phyloP scores from a whole-genome alignment of 2,888 invertebrate species.

The Pseudolycoriella hygida region DNA sequence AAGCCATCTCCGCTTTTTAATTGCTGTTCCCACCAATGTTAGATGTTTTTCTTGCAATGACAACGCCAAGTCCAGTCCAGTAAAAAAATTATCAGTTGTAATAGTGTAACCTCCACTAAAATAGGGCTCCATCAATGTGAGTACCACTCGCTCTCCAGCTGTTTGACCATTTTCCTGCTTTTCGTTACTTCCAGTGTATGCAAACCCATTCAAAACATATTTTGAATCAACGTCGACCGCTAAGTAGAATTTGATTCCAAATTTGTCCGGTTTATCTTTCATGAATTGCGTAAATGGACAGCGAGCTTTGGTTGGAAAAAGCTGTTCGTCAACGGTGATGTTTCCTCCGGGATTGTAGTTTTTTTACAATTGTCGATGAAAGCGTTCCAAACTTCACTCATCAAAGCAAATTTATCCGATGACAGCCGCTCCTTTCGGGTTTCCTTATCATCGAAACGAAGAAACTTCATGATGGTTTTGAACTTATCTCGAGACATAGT shows the following conservation, averaged over 20 bases:
- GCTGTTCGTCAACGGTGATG: conserved; percentile 14
- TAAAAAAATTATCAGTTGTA: conserved; percentile 12
- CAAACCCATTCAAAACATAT: conserved; percentile 14
- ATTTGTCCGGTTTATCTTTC: conserved; percentile 18
- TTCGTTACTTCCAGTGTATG: conserved; percentile 14
- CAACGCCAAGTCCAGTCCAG: conserved; percentile 9
- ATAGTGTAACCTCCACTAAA: conserved; percentile 12
- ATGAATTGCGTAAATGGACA: conserved; percentile 18
- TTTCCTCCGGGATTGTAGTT: conserved; percentile 12
- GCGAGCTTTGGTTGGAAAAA: conserved; percentile 16
- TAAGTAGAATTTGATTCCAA: conserved; percentile 19
- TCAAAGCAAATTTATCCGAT: conserved; percentile 14
- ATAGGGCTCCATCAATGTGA: conserved; percentile 15
- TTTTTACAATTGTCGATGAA: conserved; percentile 12
- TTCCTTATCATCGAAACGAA: conserved; percentile 13
- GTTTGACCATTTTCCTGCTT: conserved; percentile 9
- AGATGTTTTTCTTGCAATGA: conserved; percentile 14
- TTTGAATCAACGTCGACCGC: conserved; percentile 14
- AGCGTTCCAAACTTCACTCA: conserved; percentile 13
- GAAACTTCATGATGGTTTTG: conserved; percentile 13
- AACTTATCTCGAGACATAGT: conserved; percentile 14
- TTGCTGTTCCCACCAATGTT: conserved; percentile 14
- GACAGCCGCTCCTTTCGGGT: conserved; percentile 12
- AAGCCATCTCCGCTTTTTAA: conserved; percentile 12
- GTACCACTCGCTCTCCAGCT: conserved; percentile 14